phyloP scores from a whole-genome alignment of 2,797 vertebrate genomes.

The Gorsachius magnificus region DNA sequence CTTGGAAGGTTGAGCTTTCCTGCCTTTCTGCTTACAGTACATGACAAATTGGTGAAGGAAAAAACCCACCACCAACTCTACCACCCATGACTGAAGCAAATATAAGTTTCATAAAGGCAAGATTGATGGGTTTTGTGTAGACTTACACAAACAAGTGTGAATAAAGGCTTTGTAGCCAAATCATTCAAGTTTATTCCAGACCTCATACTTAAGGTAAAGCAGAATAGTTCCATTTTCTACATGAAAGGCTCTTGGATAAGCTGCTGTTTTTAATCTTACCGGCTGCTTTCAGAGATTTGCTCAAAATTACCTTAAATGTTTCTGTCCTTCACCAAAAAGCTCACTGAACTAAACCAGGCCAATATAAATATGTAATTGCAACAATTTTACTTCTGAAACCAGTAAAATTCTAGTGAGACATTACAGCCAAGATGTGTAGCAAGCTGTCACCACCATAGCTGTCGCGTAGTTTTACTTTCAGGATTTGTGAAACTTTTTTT shows the following conservation, averaged over 20 bases:
- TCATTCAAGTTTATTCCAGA: constrained; percentile 64
- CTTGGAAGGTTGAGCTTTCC: background rate
- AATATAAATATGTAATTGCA: background rate
- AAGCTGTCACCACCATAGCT: background rate
- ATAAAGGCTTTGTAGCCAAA: constrained; percentile 42
- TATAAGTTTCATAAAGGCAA: background rate
- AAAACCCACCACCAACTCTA: background rate
- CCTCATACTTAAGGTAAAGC: constrained; percentile 42
- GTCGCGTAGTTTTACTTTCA: constrained; percentile 45
- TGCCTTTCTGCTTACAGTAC: background rate
- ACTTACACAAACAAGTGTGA: constrained; percentile 27
- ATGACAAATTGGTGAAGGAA: background rate
- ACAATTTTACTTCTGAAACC: constrained; percentile 8
- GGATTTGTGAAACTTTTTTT: background rate
- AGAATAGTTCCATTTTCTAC: constrained; percentile 5
- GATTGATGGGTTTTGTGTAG: background rate
- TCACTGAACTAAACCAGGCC: constrained; percentile 7
- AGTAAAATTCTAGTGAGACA: background rate
- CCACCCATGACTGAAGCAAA: background rate
- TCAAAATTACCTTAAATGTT: background rate
- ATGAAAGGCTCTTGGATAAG: background rate
- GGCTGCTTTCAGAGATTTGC: background rate
- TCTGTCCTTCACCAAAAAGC: background rate
- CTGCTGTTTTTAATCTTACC: background rate
- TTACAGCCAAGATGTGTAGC: background rate